Base-by-base conservation (phyloP, 2,888 invertebrate genomes). In the Entomobrya multifasciata region DNA sequence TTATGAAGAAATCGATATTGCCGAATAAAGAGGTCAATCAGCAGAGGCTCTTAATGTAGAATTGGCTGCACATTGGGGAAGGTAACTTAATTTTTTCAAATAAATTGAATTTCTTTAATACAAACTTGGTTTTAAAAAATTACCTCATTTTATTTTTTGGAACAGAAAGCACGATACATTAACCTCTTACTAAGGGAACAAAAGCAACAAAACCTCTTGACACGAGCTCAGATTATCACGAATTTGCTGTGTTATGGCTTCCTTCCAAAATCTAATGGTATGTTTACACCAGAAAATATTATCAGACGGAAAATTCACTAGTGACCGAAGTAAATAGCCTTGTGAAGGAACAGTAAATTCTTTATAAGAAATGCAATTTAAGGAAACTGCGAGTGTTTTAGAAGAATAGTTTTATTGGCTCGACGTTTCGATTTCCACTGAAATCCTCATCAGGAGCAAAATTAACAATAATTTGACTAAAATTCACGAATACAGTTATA, bases 1-100 rank as follows among this genome's bases (percentile, higher is more conserved):
- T 6, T 90, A 88, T 57, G 90, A 90, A 55, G 90, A 90, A 77
- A 90, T 90, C 70, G 90, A 90, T 65, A 89, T 90, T 41, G 88
- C 88, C 27, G 90, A 90, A 67, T 90, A 88, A 49, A 70, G 89
- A 20, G 90, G 90, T 11, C 88, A 90, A 62, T 47, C 84, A 13
- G 25, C 70, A 6, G 80, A 90, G 57, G 79, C 83, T 11, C 25
- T 55, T 8, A 82, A 78, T 13, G n/a, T 89, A 5, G 89, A 89
- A 81, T 47, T 77, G 77, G 82, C 87, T 11, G 88, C 60, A 44
- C 89, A 89, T 44, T 90, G 88, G 87, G 90, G 90, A 11, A 57
- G 83, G 3, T n/a, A 57, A 3, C 89, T 76, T 62, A 83, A 88
- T 36, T 80, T 72, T 2, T 87, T n/a, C n/a, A n/a, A n/a, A n/a